These are phyloP conservation scores for Pinna nobilis DNA, from an alignment of 1,140 invertebrate species.

Conservation along the genomic window DNA sequence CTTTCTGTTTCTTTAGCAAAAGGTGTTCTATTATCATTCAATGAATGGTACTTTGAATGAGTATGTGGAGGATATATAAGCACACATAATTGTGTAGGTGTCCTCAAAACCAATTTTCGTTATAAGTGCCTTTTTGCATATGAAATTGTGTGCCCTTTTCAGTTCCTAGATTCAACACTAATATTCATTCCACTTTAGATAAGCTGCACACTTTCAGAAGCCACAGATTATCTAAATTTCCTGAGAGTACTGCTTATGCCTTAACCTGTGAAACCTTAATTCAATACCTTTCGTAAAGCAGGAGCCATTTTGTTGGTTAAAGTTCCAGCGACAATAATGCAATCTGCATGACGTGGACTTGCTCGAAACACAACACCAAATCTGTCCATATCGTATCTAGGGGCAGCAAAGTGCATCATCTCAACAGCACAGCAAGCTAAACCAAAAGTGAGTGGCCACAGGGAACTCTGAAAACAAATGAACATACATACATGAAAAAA, in stretches of 20 bases:
- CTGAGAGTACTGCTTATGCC: no score
- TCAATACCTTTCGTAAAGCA: constrained; percentile 88
- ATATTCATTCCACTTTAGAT: no score
- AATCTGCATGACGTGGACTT: constrained; percentile 92
- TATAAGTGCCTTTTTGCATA: no score
- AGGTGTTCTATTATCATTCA: no score
- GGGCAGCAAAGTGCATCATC: constrained; percentile 99
- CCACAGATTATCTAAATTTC: neutral
- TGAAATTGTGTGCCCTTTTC: no score
- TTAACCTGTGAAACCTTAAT: no score
- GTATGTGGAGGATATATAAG: no score
- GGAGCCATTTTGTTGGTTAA: constrained; percentile 99
- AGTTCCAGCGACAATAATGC: constrained; percentile 98
- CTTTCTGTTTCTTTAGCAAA: no score
- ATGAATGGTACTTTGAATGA: no score
- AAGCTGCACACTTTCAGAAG: neutral
- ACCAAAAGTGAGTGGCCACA: constrained; percentile 98
- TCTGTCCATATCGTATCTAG: constrained; percentile 96
- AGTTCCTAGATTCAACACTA: no score
- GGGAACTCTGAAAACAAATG: constrained; percentile 80
- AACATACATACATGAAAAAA: constrained; percentile 68
- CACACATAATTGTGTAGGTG: no score
- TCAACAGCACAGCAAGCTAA: constrained; percentile 98
- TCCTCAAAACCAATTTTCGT: no score
- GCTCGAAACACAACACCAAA: constrained; percentile 96